Conservation (phyloP, 2,888 invertebrate genomes). For the Gymnoscelis rufifasciata region DNA sequence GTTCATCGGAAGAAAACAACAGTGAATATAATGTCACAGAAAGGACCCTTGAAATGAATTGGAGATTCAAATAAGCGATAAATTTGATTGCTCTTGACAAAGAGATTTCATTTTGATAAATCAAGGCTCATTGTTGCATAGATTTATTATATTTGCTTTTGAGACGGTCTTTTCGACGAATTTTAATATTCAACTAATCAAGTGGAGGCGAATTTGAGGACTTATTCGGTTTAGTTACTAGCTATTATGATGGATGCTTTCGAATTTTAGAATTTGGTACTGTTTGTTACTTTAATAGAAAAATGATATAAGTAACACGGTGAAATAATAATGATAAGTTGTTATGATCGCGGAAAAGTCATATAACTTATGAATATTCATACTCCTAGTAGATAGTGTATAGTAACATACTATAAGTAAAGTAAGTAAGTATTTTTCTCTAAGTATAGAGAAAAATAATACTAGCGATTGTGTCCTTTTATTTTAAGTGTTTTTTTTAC, state of each 20-base stretch:
- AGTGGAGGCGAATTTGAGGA: conserved; percentile 4
- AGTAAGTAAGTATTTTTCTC: too few relatives aligned
- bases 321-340: too few relatives aligned
- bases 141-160: conserved; percentile 59
- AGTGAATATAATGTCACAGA: conserved; percentile 19
- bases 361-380: too few relatives aligned
- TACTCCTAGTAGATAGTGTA: too few relatives aligned
- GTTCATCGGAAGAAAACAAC: conserved; percentile 10
- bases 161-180: conserved; percentile 40
- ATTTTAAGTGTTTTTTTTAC: too few relatives aligned
- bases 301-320: too few relatives aligned
- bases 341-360: too few relatives aligned
- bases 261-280: too few relatives aligned
- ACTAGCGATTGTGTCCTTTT: too few relatives aligned
- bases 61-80: conserved; percentile 72
- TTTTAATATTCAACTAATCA: conserved; percentile 29
- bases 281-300: too few relatives aligned
- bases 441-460: too few relatives aligned
- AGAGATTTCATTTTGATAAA: conserved; percentile 77
- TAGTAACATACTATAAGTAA: too few relatives aligned
- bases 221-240: neutral
- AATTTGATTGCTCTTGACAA: conserved; percentile 74
- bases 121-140: conserved; percentile 66
- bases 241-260: neutral
- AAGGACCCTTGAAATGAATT: conserved; percentile 60